Evolutionary conservation across 35 echinoderm and acorn worm species (phyloP).

Genomic region (Patiria miniata): DNA sequence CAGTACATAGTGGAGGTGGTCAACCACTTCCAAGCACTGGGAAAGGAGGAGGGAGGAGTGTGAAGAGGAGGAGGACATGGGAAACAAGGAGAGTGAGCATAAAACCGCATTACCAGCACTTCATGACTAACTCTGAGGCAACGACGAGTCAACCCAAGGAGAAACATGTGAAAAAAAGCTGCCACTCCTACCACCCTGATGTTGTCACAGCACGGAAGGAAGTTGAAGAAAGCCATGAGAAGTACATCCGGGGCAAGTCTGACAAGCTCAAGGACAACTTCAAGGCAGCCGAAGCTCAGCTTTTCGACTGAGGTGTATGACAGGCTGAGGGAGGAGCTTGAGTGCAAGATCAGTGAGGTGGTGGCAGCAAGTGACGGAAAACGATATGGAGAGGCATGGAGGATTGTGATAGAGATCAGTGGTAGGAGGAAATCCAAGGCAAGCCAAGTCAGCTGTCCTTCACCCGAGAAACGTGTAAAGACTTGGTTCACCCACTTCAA

Average conservation of each 20-base stretch:
- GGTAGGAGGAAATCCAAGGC: too few species aligned
- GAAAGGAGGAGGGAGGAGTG: not conserved
- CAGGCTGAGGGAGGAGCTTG: not conserved
- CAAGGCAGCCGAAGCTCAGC: not conserved
- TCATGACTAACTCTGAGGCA: not conserved
- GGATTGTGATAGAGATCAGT: not conserved
- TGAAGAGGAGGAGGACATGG: not conserved
- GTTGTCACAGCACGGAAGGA: not conserved
- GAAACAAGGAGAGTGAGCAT: not conserved
- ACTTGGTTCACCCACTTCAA: not conserved
- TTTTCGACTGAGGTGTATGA: not conserved
- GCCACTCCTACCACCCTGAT: not conserved
- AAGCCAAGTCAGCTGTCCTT: not conserved
- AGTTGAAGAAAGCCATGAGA: not conserved
- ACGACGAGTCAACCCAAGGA: not conserved
- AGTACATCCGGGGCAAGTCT: not conserved
- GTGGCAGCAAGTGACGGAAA: not conserved
- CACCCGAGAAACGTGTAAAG: not conserved
- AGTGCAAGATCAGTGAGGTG: not conserved
- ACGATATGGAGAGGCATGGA: not conserved
- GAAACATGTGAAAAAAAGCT: not conserved
- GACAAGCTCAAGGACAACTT: not conserved
- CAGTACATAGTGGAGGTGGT: not conserved
- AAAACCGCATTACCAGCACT: not conserved
- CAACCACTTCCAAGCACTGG: not conserved